These are phyloP conservation scores for Saturnia japonica DNA, from an alignment of 2,888 invertebrate species.

Conservation along the genomic window DNA sequence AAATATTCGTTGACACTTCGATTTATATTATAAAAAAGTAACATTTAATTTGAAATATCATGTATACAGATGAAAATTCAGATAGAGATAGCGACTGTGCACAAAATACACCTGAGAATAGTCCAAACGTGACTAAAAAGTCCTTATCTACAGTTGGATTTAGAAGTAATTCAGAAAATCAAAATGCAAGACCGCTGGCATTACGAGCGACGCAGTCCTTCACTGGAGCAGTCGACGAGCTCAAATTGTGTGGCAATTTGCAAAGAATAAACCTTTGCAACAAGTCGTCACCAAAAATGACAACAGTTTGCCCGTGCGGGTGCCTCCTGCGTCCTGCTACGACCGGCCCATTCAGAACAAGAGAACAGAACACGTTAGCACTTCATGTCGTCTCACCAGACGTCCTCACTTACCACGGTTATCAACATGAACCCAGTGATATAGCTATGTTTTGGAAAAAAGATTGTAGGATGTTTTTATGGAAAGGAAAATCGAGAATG, in stretches of 20 bases:
- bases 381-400: slow-evolving; percentile 78
- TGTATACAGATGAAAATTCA: slow-evolving; percentile 72
- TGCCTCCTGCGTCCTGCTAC: slow-evolving; percentile 63
- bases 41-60: slow-evolving; percentile 42
- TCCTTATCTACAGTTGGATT: slow-evolving; percentile 72
- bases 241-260: slow-evolving; percentile 62
- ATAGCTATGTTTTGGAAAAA: slow-evolving; percentile 87
- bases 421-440: slow-evolving; percentile 78
- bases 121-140: slow-evolving; percentile 68
- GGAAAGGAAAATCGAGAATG: slow-evolving; percentile 69
- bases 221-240: slow-evolving; percentile 69
- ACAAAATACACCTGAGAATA: slow-evolving; percentile 60
- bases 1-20: slow-evolving; percentile 44
- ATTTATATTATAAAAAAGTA: slow-evolving; percentile 26
- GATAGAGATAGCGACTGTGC: slow-evolving; percentile 73
- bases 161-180: slow-evolving; percentile 60
- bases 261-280: slow-evolving; percentile 65
- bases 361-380: slow-evolving; percentile 68
- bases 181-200: slow-evolving; percentile 62
- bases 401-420: slow-evolving; percentile 80
- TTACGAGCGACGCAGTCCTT: slow-evolving; percentile 74
- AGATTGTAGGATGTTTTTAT: slow-evolving; percentile 86
- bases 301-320: slow-evolving; percentile 71
- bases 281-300: slow-evolving; percentile 52
- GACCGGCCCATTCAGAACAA: slow-evolving; percentile 65